Evolutionary conservation across 2,113 vertebrate species (phyloP).

Genomic region (Nyctereutes procyonoides): DNA sequence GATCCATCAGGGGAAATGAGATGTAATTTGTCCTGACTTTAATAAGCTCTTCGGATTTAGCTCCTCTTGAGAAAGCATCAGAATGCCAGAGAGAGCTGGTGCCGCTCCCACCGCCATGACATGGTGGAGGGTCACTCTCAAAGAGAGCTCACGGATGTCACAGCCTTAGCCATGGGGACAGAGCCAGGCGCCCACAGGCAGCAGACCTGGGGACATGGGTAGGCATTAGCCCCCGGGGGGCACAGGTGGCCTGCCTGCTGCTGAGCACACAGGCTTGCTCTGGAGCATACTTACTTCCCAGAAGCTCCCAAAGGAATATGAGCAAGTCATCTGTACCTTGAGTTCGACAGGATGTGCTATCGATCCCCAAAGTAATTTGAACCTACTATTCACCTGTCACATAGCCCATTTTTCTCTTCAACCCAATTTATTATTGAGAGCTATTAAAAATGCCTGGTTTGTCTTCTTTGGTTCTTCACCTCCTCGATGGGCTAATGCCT

Average conservation of each 20-base stretch:
- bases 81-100: fast-evolving
- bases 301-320: background rate
- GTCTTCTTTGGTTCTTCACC: constrained; percentile 24
- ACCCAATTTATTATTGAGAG: background rate
- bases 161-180: background rate
- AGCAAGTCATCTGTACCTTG: background rate
- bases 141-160: background rate
- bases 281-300: background rate
- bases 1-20: background rate
- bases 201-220: fast-evolving
- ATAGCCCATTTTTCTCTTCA: background rate
- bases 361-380: background rate
- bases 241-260: fast-evolving
- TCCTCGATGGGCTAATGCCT: background rate
- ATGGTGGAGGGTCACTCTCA: background rate
- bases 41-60: background rate
- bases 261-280: background rate
- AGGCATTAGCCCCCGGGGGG: fast-evolving
- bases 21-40: background rate
- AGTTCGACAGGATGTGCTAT: fast-evolving
- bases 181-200: fast-evolving
- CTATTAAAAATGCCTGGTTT: background rate
- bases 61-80: background rate
- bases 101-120: fast-evolving
- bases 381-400: background rate